Conservation (phyloP, 1,140 invertebrate species). For the Lanistes nyassanus region DNA sequence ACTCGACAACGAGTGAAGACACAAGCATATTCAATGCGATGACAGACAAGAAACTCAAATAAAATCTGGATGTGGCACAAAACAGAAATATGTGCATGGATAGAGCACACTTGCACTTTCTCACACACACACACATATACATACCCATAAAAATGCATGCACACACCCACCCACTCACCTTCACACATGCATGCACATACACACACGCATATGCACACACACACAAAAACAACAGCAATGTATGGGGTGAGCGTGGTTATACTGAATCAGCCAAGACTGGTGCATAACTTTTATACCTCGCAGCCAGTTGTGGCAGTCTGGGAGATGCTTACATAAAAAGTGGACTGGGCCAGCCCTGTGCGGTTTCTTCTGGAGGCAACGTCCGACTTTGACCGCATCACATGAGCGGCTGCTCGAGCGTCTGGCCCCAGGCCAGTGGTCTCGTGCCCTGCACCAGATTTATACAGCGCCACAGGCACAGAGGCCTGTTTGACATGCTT, state of each 20-base stretch:
- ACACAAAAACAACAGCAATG: neutral
- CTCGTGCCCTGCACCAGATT: constrained; percentile 5
- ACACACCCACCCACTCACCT: neutral
- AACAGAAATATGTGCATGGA: neutral
- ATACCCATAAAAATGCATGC: neutral
- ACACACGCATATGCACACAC: neutral
- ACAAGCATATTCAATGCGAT: neutral
- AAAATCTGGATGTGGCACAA: neutral
- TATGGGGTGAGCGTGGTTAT: constrained; percentile 6
- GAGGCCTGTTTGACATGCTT: constrained; percentile 38
- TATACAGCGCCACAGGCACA: constrained; percentile 32
- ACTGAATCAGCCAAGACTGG: constrained; percentile 6
- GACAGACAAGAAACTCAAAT: neutral
- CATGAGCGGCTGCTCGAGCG: constrained; percentile 13
- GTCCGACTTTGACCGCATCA: constrained; percentile 44
- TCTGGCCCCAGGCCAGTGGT: neutral
- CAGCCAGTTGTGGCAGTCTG: neutral
- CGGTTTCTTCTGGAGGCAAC: constrained; percentile 20
- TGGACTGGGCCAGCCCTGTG: constrained; percentile 14
- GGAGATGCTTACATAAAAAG: constrained; percentile 15
- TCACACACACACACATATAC: neutral
- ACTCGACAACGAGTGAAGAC: neutral
- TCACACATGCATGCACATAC: neutral
- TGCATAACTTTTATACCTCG: neutral
- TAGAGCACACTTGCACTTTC: neutral